phyloP scores from a whole-genome alignment of 2,888 invertebrate species.

The Empis livida region DNA sequence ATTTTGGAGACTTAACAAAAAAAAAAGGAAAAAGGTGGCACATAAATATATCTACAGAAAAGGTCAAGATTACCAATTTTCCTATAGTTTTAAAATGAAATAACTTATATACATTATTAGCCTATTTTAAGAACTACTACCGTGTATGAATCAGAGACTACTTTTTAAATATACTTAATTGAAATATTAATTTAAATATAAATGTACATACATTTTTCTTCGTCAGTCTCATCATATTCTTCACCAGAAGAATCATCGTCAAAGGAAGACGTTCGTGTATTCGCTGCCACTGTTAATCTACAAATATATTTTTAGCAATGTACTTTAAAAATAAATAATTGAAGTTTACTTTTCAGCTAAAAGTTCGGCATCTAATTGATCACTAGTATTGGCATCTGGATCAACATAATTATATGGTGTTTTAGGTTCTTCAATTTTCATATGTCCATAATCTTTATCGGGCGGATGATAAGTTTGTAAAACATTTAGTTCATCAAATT shows the following conservation, averaged over 20 bases:
- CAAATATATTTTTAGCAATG: conserved; percentile 1
- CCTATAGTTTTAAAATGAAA: too few species aligned
- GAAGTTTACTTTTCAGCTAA: conserved; percentile 58
- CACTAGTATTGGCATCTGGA: conserved; percentile 40
- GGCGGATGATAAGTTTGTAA: conserved; percentile 94
- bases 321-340: not conserved
- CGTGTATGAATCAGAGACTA: too few species aligned
- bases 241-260: conserved; percentile 39
- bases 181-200: conserved; percentile 13
- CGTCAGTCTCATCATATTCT: conserved; percentile 49
- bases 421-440: conserved; percentile 97
- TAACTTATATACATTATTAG: too few species aligned
- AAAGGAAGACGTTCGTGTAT: conserved; percentile 33
- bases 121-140: too few species aligned
- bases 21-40: too few species aligned
- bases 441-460: conserved; percentile 98
- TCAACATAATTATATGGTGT: conserved; percentile 68
- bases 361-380: conserved; percentile 54
- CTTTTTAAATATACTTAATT: too few species aligned
- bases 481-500: conserved; percentile 98
- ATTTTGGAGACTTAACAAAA: too few species aligned
- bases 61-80: too few species aligned
- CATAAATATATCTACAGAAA: too few species aligned
- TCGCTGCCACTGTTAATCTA: conserved; percentile 32
- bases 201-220: conserved; percentile 38